Percentiles rank a stretch among this genome's conserved stretches.
Evolutionary conservation across 2,113 vertebrate genomes (phyloP).

Genomic region (Pleuronectes platessa): DNA sequence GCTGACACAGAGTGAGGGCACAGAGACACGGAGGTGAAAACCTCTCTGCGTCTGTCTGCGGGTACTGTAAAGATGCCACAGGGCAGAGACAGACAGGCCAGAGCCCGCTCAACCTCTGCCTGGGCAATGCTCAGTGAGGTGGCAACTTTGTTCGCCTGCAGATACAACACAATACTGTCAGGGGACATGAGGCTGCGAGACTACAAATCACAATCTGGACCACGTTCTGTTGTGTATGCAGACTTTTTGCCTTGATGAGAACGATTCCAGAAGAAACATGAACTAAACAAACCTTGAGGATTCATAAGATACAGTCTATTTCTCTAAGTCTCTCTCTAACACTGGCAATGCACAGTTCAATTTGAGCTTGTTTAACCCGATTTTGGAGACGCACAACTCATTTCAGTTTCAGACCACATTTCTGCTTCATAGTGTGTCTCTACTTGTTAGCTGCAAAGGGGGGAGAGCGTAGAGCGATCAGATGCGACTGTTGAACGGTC

Average conservation of each 20-base stretch:
- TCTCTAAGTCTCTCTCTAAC: too few relatives aligned
- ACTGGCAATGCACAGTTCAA: too few relatives aligned
- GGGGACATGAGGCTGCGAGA: not conserved
- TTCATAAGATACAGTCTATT: too few relatives aligned
- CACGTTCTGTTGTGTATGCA: not conserved
- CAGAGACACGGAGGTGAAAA: slow-evolving; percentile 40
- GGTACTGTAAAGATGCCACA: slow-evolving; percentile 25
- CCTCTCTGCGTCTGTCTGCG: slow-evolving; percentile 26
- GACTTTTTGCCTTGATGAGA: not conserved
- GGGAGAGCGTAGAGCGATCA: too few relatives aligned
- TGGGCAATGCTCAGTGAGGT: slow-evolving; percentile 5
- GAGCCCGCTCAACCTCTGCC: slow-evolving; percentile 11
- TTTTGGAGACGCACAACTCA: too few relatives aligned
- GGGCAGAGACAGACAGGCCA: slow-evolving; percentile 20
- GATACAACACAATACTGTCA: not conserved
- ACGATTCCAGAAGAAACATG: not conserved
- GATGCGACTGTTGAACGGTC: too few relatives aligned
- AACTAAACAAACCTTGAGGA: not conserved
- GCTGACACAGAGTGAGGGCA: slow-evolving; percentile 40
- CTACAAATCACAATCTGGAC: not conserved
- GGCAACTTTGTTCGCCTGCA: slow-evolving; percentile 11
- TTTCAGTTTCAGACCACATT: too few relatives aligned
- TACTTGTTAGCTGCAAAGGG: too few relatives aligned
- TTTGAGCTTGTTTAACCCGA: too few relatives aligned
- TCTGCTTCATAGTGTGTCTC: too few relatives aligned